These are phyloP conservation scores for Drosophila nigrodunni DNA, from an alignment of 1,140 invertebrate genomes.

Conservation along the genomic window DNA sequence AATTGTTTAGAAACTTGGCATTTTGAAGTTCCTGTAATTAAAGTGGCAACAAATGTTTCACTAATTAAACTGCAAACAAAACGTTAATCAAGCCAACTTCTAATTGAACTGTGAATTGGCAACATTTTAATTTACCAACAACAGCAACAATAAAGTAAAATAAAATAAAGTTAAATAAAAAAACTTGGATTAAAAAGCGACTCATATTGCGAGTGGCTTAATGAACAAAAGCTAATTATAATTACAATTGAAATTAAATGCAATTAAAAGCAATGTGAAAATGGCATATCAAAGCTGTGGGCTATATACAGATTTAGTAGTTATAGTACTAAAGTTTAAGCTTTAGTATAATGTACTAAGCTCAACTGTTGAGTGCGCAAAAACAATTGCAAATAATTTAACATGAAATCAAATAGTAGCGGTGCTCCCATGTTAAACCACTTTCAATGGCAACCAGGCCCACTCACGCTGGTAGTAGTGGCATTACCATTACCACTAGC, in stretches of 20 bases:
- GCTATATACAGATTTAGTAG: too few species aligned
- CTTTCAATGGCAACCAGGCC: slow-evolving; percentile 37
- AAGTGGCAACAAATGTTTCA: background rate
- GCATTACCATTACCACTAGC: background rate
- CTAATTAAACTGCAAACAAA: background rate
- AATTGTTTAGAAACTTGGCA: background rate
- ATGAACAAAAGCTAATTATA: slow-evolving; percentile 30
- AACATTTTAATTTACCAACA: background rate
- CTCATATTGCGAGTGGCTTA: slow-evolving; percentile 17
- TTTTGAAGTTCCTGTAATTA: background rate
- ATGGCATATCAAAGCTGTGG: slow-evolving; percentile 18
- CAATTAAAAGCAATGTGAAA: slow-evolving; percentile 59
- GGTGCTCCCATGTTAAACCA: slow-evolving; percentile 20
- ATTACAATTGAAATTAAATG: slow-evolving; percentile 58
- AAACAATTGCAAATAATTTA: slow-evolving; percentile 37
- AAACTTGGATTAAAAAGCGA: too few species aligned
- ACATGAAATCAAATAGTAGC: slow-evolving; percentile 6
- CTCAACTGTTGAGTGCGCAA: slow-evolving; percentile 36
- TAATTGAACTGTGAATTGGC: slow-evolving; percentile 5
- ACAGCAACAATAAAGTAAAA: too few species aligned
- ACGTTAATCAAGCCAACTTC: slow-evolving; percentile 6
- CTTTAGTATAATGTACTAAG: slow-evolving; percentile 21
- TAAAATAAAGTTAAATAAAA: too few species aligned
- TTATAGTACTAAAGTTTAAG: slow-evolving; percentile 26
- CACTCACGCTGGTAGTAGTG: background rate